Percentiles rank a stretch among this genome's conserved stretches.
phyloP scores from a whole-genome alignment of 2,888 invertebrate genomes.

The Eristalinus sepulchralis region DNA sequence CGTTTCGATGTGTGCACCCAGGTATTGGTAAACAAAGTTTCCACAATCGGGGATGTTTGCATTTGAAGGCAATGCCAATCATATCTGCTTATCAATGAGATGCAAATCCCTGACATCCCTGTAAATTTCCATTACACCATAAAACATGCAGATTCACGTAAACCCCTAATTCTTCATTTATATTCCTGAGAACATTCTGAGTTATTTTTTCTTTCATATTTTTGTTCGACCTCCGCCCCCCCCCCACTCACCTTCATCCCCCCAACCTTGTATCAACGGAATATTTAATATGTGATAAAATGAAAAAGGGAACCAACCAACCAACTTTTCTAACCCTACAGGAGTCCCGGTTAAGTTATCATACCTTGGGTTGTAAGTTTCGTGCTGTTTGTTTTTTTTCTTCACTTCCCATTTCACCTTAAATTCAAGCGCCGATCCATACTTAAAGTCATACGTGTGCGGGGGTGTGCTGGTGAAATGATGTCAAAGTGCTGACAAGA shows the following conservation, averaged over 20 bases:
- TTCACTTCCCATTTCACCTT: neutral
- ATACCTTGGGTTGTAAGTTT: neutral
- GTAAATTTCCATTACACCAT: constrained; percentile 40
- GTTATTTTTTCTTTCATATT: neutral
- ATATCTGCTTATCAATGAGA: constrained; percentile 57
- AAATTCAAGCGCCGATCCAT: neutral
- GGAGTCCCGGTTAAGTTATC: constrained; percentile 12
- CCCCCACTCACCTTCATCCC: neutral
- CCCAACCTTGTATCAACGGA: constrained; percentile 4
- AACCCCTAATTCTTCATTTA: constrained; percentile 56
- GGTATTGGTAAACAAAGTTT: neutral
- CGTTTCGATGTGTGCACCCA: neutral
- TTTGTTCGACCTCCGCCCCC: neutral
- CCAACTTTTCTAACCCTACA: constrained; percentile 24
- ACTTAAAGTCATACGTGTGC: neutral
- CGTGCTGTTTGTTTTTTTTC: neutral
- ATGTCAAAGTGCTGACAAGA: neutral
- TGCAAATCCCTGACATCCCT: constrained; percentile 45
- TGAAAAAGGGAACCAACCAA: constrained; percentile 18
- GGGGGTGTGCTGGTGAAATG: neutral
- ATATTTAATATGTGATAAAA: constrained; percentile 44
- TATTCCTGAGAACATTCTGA: constrained; percentile 41
- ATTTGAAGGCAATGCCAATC: constrained; percentile 12
- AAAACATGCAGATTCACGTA: constrained; percentile 35
- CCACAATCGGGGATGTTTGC: neutral